These are phyloP conservation scores for Drosophila ustulata DNA, from an alignment of 2,888 invertebrate species.

Conservation along the genomic window DNA sequence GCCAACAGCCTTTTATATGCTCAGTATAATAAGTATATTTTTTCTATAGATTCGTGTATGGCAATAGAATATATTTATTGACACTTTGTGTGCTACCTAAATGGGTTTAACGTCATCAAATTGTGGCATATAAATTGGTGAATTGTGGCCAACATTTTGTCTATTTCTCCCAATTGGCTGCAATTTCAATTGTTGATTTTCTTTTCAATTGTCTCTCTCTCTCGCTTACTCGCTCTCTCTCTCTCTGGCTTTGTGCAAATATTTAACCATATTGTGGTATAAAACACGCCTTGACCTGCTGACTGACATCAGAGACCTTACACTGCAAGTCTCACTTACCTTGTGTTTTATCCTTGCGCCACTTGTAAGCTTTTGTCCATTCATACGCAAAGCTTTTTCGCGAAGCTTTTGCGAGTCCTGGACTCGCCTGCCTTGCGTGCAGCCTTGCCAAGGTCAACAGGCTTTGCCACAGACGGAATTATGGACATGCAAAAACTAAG, in stretches of 20 bases:
- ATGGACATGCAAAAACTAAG: constrained; percentile 38
- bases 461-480: constrained; percentile 13
- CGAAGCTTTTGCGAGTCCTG: constrained; percentile 36
- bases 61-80: constrained; percentile 30
- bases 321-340: constrained; percentile 28
- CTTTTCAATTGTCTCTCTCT: not conserved
- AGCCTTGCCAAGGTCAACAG: constrained; percentile 64
- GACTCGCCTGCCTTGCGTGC: constrained; percentile 43
- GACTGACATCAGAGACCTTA: constrained; percentile 29
- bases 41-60: constrained; percentile 19
- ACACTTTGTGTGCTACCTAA: constrained; percentile 15
- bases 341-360: constrained; percentile 47
- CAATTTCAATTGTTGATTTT: not conserved
- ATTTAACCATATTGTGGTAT: not conserved
- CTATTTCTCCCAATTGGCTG: not conserved
- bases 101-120: constrained; percentile 11
- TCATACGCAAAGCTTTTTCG: constrained; percentile 42
- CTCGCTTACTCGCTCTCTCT: not conserved
- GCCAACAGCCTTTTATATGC: constrained; percentile 18
- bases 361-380: constrained; percentile 64
- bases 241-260: not conserved
- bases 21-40: constrained; percentile 3
- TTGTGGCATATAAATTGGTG: not conserved
- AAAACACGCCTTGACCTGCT: constrained; percentile 61
- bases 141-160: not conserved